Base-by-base conservation (phyloP, 1,140 invertebrate species). In the Triops longicaudatus region DNA sequence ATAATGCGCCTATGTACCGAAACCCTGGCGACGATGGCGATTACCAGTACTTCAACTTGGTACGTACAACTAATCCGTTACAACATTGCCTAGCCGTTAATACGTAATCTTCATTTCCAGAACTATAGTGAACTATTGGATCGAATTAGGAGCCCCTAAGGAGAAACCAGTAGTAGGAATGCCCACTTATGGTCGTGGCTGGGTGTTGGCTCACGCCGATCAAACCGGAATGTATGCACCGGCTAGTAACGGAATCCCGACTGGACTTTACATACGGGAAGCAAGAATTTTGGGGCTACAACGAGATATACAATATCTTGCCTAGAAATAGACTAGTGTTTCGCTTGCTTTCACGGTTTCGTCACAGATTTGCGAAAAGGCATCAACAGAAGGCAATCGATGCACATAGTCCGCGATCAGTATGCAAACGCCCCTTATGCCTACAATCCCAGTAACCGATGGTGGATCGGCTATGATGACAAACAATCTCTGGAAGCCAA, bases 401-500 rank as follows among this genome's bases (percentile, higher is more conserved):
- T 90, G 88, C 87, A 86, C 80, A 80, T 84, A 14, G 80, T 83
- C 10, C 89, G 85, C 82, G 86, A 90, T 72, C 78, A 85, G 2
- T 82, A 88, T 42, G 86, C 88, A 77, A 83, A 86, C 76, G 87
- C 88, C 0, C 90, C 91, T 0, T 93, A 92, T 79, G 87, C 90
- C 9, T 87, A 88, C 72, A 86, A 84, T 28, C 86, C 83, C 0
- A 84, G 85, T 9, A 82, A 80, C 2, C 82, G 81, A 31, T 88
- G 91, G 80, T 95, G 92, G 92, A 85, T 93, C 41, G 90, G 91
- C 14, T 94, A 89, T 79, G 93, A 95, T 77, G 86, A 93, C 79
- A 73, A 81, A n/a, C 79, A 80, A 82, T 87, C 82, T 74, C 79
- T 84, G 26, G 78, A 77, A 76, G 10, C 77, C 10, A 83, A 83